Evolutionary conservation across 2,797 vertebrate species (phyloP).

Genomic region (Scyliorhinus canicula): DNA sequence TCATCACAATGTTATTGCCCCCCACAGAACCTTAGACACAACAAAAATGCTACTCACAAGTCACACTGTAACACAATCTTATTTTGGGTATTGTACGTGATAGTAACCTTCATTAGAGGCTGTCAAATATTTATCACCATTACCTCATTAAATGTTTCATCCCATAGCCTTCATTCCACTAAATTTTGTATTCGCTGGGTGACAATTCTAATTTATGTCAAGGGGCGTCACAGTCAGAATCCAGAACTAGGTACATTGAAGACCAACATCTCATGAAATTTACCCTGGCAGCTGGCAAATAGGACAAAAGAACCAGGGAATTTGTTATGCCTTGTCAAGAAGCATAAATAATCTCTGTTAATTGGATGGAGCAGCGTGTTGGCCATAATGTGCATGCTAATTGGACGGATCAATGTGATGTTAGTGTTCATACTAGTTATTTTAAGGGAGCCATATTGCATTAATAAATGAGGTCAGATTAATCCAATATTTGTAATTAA

Average conservation of each 20-base stretch:
- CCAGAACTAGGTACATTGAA: background rate
- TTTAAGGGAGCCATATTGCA: background rate
- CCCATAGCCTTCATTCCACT: background rate
- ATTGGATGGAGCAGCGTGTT: background rate
- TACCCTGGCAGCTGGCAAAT: background rate
- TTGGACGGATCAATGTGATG: background rate
- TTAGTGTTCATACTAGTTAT: background rate
- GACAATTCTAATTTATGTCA: background rate
- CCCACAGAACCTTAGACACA: background rate
- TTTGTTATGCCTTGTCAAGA: background rate
- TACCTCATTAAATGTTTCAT: background rate
- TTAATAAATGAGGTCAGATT: background rate
- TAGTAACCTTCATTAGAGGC: background rate
- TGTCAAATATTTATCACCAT: background rate
- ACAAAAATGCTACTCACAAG: background rate
- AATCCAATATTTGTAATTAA: slow-evolving; percentile 4
- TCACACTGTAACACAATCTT: background rate
- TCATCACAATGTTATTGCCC: background rate
- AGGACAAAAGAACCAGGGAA: background rate
- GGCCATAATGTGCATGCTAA: background rate
- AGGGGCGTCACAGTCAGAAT: background rate
- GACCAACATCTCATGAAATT: background rate
- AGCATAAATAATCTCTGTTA: background rate
- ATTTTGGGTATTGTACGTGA: background rate
- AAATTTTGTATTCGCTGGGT: background rate